These are phyloP conservation scores for Acanthopagrus latus DNA, from an alignment of 2,797 vertebrate species.

Conservation along the genomic window DNA sequence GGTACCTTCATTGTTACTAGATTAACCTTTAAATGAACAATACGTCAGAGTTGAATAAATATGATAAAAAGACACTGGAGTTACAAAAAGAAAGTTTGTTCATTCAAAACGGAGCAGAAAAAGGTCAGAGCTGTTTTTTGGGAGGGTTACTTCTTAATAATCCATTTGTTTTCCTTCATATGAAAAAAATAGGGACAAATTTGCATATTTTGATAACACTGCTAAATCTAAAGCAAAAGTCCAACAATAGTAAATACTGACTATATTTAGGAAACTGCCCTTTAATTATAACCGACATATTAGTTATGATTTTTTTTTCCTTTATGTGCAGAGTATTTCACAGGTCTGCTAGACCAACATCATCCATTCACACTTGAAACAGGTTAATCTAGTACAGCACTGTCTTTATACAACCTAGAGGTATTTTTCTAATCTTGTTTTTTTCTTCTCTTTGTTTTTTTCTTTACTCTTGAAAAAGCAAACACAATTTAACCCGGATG, in stretches of 20 bases:
- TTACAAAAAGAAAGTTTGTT: conserved; percentile 81
- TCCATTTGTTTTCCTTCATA: conserved; percentile 66
- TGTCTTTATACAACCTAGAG: conserved; percentile 77
- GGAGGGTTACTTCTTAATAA: conserved; percentile 51
- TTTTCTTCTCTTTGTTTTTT: conserved; percentile 35
- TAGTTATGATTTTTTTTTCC: conserved; percentile 49
- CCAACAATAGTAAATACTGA: conserved; percentile 82
- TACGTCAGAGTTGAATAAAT: conserved; percentile 84
- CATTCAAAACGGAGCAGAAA: conserved; percentile 77
- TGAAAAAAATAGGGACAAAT: conserved; percentile 70
- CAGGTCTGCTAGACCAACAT: conserved; percentile 61
- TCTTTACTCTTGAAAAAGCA: conserved; percentile 66
- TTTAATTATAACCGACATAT: conserved; percentile 68
- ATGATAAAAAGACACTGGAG: conserved; percentile 81
- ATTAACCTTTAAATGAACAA: conserved; percentile 81
- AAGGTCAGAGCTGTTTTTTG: conserved; percentile 70
- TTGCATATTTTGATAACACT: conserved; percentile 82
- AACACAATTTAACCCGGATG: conserved; percentile 63
- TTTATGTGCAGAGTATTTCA: conserved; percentile 64
- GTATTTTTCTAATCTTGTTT: conserved; percentile 74
- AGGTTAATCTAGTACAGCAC: conserved; percentile 75
- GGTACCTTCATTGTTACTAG: conserved; percentile 80
- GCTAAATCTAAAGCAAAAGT: conserved; percentile 82
- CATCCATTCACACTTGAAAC: conserved; percentile 76
- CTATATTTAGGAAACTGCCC: conserved; percentile 76